Evolutionary conservation across 2,797 vertebrate genomes (phyloP).

Genomic region (Epinephelus malabaricus): DNA sequence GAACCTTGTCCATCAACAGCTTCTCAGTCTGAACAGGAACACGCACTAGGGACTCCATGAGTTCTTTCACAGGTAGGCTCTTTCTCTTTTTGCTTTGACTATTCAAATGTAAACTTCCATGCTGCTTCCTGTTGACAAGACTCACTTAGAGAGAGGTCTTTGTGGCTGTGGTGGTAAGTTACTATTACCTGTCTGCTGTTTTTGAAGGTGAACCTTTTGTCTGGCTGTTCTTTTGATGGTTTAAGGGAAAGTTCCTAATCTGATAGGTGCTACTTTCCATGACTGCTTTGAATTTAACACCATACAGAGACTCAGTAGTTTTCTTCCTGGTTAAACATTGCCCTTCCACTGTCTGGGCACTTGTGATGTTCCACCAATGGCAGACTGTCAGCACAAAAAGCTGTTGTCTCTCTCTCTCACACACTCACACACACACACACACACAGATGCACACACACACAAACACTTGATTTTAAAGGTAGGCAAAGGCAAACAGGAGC

Average conservation of each 20-base stretch:
- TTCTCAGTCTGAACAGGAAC: conserved; percentile 21
- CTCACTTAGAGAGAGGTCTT: neutral
- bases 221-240: neutral
- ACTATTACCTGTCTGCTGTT: neutral
- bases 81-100: conserved; percentile 8
- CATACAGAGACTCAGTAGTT: neutral
- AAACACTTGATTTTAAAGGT: neutral
- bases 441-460: neutral
- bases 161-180: neutral
- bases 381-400: neutral
- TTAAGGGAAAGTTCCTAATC: neutral
- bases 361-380: neutral
- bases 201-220: neutral
- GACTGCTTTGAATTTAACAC: neutral
- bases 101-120: conserved; percentile 2
- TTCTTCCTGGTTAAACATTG: conserved; percentile 10
- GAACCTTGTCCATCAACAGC: conserved; percentile 83
- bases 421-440: neutral
- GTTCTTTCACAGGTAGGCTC: conserved; percentile 83
- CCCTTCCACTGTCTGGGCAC: neutral
- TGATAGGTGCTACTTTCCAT: neutral
- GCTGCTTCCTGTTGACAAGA: neutral
- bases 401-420: neutral
- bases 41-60: conserved; percentile 74
- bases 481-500: too few relatives aligned